phyloP scores from a whole-genome alignment of 2,797 vertebrate genomes.

The Eulemur mongoz region DNA sequence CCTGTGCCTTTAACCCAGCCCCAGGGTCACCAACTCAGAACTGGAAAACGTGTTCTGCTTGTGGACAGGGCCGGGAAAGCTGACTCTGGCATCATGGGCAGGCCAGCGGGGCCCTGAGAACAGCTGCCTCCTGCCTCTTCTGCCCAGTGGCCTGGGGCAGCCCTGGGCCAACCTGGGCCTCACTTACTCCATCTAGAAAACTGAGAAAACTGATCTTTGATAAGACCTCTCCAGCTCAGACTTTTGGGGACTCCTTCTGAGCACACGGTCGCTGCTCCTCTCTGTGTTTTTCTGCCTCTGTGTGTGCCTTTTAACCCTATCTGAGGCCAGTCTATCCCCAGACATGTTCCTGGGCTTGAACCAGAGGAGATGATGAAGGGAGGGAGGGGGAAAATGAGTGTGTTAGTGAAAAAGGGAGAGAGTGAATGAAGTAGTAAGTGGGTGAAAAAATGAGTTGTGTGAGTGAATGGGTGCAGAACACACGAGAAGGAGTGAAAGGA shows the following conservation, averaged over 20 bases:
- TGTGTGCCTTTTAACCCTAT: neutral
- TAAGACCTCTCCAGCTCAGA: neutral
- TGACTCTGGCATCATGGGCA: accelerated
- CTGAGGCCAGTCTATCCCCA: neutral
- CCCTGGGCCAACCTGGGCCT: neutral
- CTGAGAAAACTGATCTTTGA: neutral
- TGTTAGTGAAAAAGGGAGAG: neutral
- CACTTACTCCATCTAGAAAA: neutral
- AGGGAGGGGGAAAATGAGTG: neutral
- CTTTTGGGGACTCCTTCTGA: neutral
- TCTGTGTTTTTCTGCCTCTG: neutral
- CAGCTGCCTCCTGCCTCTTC: neutral
- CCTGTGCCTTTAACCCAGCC: neutral
- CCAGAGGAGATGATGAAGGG: no score
- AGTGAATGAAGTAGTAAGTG: neutral
- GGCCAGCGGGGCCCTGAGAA: neutral
- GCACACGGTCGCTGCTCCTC: neutral
- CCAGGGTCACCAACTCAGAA: neutral
- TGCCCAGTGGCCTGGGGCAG: neutral
- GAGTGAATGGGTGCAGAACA: neutral
- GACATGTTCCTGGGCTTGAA: neutral
- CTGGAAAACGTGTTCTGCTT: neutral
- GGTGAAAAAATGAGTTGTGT: neutral
- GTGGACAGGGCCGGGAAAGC: neutral
- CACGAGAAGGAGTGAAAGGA: neutral